Evolutionary conservation across 2,888 invertebrate species (phyloP).

Genomic region (Achlya flavicornis): DNA sequence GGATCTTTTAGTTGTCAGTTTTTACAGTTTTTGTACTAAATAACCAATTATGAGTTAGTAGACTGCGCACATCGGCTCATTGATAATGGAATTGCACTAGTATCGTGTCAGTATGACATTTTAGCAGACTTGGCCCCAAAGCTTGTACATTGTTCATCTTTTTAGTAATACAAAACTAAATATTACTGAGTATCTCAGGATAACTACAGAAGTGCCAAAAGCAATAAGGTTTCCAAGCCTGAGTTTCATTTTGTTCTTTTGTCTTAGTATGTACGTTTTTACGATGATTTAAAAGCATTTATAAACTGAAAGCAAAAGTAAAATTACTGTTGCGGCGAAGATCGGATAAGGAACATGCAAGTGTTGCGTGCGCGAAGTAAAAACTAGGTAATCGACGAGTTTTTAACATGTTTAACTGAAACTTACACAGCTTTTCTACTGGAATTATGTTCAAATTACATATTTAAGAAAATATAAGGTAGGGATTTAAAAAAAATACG

Average conservation of each 20-base stretch:
- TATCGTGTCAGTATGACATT: too few species aligned
- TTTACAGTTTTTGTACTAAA: too few species aligned
- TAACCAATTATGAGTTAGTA: too few species aligned
- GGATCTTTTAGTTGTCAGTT: too few species aligned
- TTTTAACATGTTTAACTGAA: background rate
- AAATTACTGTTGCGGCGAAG: background rate
- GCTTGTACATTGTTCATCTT: too few species aligned
- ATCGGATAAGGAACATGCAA: constrained; percentile 4
- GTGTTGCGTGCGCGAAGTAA: background rate
- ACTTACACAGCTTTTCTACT: background rate
- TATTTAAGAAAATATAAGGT: background rate
- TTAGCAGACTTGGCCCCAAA: too few species aligned
- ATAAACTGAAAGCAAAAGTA: background rate
- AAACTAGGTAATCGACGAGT: background rate
- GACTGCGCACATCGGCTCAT: too few species aligned
- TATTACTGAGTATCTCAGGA: too few species aligned
- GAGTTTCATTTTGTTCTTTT: background rate
- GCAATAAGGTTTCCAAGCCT: background rate
- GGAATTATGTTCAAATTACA: background rate
- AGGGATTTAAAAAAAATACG: too few species aligned
- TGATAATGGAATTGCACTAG: too few species aligned
- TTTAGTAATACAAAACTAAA: too few species aligned
- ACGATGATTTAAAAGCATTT: background rate
- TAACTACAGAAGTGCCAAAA: too few species aligned
- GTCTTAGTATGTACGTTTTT: background rate